Conservation (phyloP, 2,888 invertebrate species). For the Pegoplata infirma region DNA sequence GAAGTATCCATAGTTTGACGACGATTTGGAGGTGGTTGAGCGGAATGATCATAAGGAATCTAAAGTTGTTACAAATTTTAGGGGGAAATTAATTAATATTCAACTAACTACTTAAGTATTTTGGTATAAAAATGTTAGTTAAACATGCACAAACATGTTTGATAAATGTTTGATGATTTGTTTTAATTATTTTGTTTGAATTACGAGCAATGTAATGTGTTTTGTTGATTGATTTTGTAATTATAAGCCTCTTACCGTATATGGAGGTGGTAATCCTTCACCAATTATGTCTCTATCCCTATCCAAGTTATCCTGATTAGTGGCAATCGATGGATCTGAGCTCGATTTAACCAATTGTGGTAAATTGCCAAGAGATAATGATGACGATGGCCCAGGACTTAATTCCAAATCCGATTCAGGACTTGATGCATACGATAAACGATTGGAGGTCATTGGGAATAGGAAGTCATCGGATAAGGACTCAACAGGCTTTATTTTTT, state of each 20-base stretch:
- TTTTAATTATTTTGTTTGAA: conserved; percentile 27
- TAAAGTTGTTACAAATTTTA: conserved; percentile 57
- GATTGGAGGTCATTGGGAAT: conserved; percentile 97
- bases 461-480: conserved; percentile 98
- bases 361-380: conserved; percentile 80
- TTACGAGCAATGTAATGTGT: conserved; percentile 40
- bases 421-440: conserved; percentile 96
- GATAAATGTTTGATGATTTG: conserved; percentile 13
- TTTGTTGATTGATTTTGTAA: conserved; percentile 49
- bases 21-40: conserved; percentile 71
- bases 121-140: no score
- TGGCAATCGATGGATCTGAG: conserved; percentile 96
- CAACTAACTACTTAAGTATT: conserved; percentile 17
- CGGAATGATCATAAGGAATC: conserved; percentile 77
- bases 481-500: conserved; percentile 90
- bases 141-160: conserved; percentile 47
- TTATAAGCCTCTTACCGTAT: conserved; percentile 83
- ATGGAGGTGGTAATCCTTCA: conserved; percentile 88
- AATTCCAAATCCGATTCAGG: conserved; percentile 97
- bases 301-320: conserved; percentile 91
- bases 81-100: background rate
- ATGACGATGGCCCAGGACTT: conserved; percentile 84
- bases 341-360: conserved; percentile 88
- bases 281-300: conserved; percentile 82
- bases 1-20: conserved; percentile 76